Conservation (phyloP, 2,113 vertebrate genomes). For the Corythornis madagascariensis region DNA sequence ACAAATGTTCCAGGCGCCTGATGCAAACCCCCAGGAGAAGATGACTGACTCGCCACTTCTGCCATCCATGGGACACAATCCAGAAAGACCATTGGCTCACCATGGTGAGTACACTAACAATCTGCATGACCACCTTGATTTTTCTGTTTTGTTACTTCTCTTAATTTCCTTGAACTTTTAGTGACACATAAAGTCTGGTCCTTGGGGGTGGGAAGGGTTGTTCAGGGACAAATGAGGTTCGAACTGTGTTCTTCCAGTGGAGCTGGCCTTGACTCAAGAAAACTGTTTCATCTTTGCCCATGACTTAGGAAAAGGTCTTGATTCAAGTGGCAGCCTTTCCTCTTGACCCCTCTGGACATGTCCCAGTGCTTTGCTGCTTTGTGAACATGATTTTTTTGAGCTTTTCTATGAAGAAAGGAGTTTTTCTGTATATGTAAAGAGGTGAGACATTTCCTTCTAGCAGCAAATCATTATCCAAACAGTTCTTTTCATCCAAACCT, state of each 20-base stretch:
- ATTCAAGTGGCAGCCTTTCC: background rate
- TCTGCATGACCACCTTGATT: background rate
- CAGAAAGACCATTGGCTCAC: background rate
- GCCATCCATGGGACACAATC: background rate
- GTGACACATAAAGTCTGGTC: background rate
- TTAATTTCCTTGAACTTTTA: background rate
- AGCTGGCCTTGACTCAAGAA: background rate
- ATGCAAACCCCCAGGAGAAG: background rate
- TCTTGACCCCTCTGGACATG: too few species aligned
- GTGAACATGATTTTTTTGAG: background rate
- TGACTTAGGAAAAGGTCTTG: background rate
- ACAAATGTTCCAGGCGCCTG: background rate
- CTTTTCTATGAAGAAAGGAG: accelerated
- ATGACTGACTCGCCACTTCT: background rate
- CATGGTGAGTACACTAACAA: background rate
- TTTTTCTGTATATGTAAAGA: background rate
- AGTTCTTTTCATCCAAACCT: background rate
- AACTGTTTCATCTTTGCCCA: background rate
- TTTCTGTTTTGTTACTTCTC: background rate
- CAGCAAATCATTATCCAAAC: background rate
- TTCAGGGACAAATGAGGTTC: background rate
- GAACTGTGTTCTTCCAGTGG: background rate
- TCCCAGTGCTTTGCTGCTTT: background rate
- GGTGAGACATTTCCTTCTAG: background rate
- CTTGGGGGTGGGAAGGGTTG: background rate